Evolutionary conservation across 2,113 vertebrate genomes (phyloP).

Genomic region (Stomatorhinus ivindoensis): DNA sequence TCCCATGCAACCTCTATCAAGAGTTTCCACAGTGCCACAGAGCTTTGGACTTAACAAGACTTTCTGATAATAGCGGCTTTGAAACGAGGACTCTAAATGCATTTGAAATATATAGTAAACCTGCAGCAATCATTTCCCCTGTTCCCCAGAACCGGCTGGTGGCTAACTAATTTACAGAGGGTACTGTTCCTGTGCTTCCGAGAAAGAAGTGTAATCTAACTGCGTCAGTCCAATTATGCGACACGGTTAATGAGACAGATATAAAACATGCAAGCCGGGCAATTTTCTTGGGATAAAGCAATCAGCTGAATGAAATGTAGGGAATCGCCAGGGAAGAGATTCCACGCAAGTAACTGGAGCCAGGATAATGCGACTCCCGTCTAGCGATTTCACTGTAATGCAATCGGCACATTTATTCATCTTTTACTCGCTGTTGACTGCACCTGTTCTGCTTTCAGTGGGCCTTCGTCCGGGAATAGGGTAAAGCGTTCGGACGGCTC

Average conservation of each 20-base stretch:
- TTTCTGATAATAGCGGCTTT: neutral
- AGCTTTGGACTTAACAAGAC: neutral
- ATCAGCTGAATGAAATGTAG: neutral
- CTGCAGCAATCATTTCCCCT: neutral
- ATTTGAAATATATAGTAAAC: neutral
- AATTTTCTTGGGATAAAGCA: neutral
- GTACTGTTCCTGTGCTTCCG: neutral
- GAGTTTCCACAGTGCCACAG: neutral
- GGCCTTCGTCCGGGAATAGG: neutral
- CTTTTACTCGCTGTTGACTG: neutral
- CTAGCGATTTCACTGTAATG: neutral
- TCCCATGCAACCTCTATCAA: neutral
- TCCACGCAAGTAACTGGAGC: neutral
- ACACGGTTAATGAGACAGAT: neutral
- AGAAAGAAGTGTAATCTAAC: neutral
- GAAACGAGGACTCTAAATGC: neutral
- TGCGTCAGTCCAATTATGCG: neutral
- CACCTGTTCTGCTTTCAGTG: neutral
- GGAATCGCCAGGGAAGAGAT: neutral
- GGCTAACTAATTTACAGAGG: neutral
- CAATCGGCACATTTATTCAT: neutral
- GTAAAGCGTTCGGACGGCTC: neutral
- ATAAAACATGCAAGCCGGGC: neutral
- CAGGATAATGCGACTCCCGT: neutral
- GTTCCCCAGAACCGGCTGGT: neutral